Conservation (phyloP, 2,888 invertebrate species). For the Eupithecia dodoneata region DNA sequence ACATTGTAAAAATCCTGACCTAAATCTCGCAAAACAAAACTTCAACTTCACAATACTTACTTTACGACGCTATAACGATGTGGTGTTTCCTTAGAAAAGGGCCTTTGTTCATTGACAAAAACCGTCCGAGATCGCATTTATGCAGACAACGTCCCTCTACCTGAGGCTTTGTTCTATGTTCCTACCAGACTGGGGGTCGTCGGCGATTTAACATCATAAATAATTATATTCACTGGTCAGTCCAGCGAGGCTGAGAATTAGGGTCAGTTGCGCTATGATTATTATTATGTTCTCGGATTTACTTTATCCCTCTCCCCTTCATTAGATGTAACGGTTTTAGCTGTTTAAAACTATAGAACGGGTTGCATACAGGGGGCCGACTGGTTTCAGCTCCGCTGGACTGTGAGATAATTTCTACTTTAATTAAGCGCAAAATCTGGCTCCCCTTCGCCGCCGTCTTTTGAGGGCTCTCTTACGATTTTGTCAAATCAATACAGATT, state of each 20-base stretch:
- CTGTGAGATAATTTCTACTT: conserved; percentile 76
- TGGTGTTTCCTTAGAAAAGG: conserved; percentile 82
- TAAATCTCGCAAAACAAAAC: conserved; percentile 82
- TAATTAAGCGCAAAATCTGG: conserved; percentile 67
- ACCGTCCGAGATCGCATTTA: conserved; percentile 78
- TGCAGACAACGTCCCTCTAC: conserved; percentile 78
- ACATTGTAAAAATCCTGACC: conserved; percentile 82
- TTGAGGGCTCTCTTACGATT: conserved; percentile 23
- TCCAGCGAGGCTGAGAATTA: conserved; percentile 64
- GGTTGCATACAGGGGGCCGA: conserved; percentile 76
- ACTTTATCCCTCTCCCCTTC: conserved; percentile 80
- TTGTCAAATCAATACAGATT: conserved; percentile 1
- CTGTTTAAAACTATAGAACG: conserved; percentile 83
- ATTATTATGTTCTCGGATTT: conserved; percentile 75
- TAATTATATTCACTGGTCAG: conserved; percentile 81
- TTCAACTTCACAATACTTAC: conserved; percentile 77
- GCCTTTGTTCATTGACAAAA: conserved; percentile 83
- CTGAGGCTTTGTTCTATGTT: conserved; percentile 77
- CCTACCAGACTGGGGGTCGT: conserved; percentile 78
- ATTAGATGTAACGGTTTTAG: conserved; percentile 84
- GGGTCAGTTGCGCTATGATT: conserved; percentile 79
- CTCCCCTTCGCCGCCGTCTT: conserved; percentile 30
- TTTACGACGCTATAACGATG: conserved; percentile 83
- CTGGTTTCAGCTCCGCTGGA: conserved; percentile 72
- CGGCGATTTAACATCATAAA: conserved; percentile 78